A percentile compares a stretch with the other conserved stretches of the same genome.
Conservation (phyloP, 2,888 invertebrate genomes). For the Orthonevra nobilis region DNA sequence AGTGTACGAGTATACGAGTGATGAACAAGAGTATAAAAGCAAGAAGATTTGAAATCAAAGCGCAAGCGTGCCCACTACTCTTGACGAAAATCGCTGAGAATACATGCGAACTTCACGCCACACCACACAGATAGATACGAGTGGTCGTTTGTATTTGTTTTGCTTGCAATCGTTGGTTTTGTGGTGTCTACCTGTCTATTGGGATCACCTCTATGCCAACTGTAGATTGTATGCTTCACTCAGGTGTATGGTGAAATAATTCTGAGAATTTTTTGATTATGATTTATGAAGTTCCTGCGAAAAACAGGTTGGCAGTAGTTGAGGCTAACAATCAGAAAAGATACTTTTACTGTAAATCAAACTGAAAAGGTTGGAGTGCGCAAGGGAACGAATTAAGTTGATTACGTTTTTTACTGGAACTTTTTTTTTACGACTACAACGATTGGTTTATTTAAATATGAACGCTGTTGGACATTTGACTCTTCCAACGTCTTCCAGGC, state of each 20-base stretch:
- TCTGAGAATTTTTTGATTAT: constrained; percentile 68
- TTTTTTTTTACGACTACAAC: too few relatives aligned
- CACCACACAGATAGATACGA: neutral
- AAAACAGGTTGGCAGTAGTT: constrained; percentile 66
- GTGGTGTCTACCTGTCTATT: constrained; percentile 50
- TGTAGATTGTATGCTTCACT: constrained; percentile 39
- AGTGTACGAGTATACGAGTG: constrained; percentile 25
- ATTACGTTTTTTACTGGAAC: too few relatives aligned
- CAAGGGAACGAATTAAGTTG: too few relatives aligned
- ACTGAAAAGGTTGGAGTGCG: too few relatives aligned
- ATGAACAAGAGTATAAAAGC: neutral
- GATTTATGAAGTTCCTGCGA: constrained; percentile 69
- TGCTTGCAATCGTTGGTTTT: too few relatives aligned
- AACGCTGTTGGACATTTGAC: too few relatives aligned
- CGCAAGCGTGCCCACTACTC: constrained; percentile 56
- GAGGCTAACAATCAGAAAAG: constrained; percentile 46
- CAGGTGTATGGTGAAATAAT: constrained; percentile 63
- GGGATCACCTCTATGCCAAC: constrained; percentile 20
- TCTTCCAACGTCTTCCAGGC: too few relatives aligned
- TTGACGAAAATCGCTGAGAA: neutral
- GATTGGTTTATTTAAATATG: too few relatives aligned
- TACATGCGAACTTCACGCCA: neutral
- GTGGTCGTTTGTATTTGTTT: too few relatives aligned
- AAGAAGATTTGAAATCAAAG: constrained; percentile 12
- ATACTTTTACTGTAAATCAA: too few relatives aligned